A percentile compares a stretch with the other conserved stretches of the same genome.
Conservation (phyloP, 2,797 vertebrate species). For the Craterocephalus amniculus region DNA sequence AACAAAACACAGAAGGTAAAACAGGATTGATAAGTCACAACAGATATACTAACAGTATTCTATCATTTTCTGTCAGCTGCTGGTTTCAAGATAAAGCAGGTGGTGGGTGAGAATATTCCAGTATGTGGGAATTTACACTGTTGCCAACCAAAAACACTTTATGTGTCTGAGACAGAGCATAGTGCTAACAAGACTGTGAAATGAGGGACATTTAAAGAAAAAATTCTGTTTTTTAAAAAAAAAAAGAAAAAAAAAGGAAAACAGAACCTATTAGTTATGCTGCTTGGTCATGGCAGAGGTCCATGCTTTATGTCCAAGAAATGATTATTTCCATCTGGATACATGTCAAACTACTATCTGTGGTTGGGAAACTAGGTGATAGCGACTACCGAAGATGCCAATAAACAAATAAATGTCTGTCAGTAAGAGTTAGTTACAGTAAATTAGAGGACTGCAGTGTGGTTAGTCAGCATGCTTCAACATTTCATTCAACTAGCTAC, state of each 20-base stretch:
- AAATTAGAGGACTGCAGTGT: neutral
- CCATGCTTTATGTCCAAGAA: constrained; percentile 1
- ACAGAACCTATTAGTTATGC: neutral
- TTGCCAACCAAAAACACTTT: constrained; percentile 18
- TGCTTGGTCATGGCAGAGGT: constrained; percentile 3
- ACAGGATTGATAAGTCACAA: neutral
- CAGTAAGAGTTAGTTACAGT: neutral
- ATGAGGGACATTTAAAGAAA: constrained; percentile 1
- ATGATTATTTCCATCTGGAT: constrained; percentile 7
- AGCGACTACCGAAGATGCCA: neutral
- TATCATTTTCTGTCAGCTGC: neutral
- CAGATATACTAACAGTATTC: neutral
- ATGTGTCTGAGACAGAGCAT: constrained; percentile 9
- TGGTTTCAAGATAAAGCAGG: constrained; percentile 2
- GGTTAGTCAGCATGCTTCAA: neutral
- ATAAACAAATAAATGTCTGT: neutral
- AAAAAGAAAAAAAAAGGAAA: constrained; percentile 15
- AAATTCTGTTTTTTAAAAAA: constrained; percentile 21
- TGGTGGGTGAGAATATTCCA: constrained; percentile 5
- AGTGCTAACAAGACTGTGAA: constrained; percentile 15
- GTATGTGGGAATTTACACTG: constrained; percentile 27
- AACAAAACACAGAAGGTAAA: constrained; percentile 54
- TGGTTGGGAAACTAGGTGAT: neutral
- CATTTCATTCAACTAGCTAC: neutral
- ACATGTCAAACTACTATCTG: constrained; percentile 2